Evolutionary conservation across 2,797 vertebrate species (phyloP), one percentile per base, ranked within the genome.

Genomic region (Poeciliopsis paucimaculata): DNA sequence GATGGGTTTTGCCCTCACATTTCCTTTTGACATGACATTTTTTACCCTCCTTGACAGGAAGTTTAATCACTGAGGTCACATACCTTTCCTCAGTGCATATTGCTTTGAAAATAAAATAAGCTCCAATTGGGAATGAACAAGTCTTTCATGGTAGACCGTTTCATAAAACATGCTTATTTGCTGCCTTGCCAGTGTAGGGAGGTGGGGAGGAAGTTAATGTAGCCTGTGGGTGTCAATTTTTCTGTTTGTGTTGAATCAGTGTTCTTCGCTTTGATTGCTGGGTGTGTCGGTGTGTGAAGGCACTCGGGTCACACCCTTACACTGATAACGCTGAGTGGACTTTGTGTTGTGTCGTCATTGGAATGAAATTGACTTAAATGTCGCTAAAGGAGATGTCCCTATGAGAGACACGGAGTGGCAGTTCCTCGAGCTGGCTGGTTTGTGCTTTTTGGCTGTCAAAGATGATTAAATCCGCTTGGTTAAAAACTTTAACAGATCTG

Each of bases 131-230:
- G 74, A 89, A 39, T 55, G n/a, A 76, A 39, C 76, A 47, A 26
- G 60, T 81, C 93, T 68, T 86, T 77, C 88, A 82, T 89, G 90
- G 82, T 87, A 78, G 88, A 86, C 60, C 77, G 64, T 75, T 81
- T 71, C 80, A 84, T 60, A 87, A 91, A 86, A 90, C 43, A 82
- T 78, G 77, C 77, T 28, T 43, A 79, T 60, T 66, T 68, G 11
- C 43, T 45, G 62, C 73, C 78, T 53, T 36, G 72, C 55, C 72
- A 66, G 41, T 20, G 16, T 20, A 5, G 45, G 4, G 45, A 34
- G 31, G 31, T 74, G 49, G 43, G n/a, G 11, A 72, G 39, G 34
- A 76, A 68, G 26, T 68, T 87, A 78, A 82, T n/a, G 43, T 84
- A 83, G 79, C 87, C 84, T 73, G 47, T 51, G 53, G 93, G 73